phyloP scores from a whole-genome alignment of 2,888 invertebrate genomes.

The Caenorhabditis sp. region DNA sequence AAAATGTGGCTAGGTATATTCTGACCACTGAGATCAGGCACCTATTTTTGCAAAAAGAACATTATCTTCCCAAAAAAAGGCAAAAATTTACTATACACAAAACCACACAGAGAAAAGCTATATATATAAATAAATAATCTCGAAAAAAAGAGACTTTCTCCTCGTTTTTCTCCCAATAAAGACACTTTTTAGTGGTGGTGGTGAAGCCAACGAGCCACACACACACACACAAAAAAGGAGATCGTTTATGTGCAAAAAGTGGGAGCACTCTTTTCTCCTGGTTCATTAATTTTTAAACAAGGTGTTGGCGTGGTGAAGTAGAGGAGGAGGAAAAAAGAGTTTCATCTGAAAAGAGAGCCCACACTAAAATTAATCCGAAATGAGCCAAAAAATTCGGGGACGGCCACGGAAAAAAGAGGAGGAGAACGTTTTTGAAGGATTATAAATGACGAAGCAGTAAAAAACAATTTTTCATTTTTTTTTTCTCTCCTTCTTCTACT shows the following conservation, averaged over 20 bases:
- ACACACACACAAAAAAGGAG: no score
- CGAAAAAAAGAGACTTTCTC: not conserved
- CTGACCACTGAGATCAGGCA: no score
- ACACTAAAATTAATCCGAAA: constrained; percentile 3
- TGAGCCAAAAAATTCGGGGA: constrained; percentile 3
- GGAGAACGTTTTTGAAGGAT: not conserved
- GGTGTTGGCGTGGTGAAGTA: not conserved
- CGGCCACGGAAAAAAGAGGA: not conserved
- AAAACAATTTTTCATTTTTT: constrained; percentile 1
- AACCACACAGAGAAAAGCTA: not conserved
- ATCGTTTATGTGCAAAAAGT: no score
- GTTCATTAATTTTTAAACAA: not conserved
- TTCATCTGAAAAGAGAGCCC: not conserved
- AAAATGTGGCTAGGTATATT: no score
- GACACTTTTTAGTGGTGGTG: no score
- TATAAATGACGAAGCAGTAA: not conserved
- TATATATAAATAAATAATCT: not conserved
- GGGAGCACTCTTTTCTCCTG: not conserved
- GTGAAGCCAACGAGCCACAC: no score
- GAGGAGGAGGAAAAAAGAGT: not conserved
- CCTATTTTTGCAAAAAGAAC: no score
- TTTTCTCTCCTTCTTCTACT: not conserved
- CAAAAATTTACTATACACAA: not conserved
- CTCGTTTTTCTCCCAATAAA: no score
- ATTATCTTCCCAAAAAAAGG: no score